A percentile compares a stretch with the other conserved stretches of the same genome.
Conservation (phyloP, 2,888 invertebrate genomes). For the Drosophila vallismaia region DNA sequence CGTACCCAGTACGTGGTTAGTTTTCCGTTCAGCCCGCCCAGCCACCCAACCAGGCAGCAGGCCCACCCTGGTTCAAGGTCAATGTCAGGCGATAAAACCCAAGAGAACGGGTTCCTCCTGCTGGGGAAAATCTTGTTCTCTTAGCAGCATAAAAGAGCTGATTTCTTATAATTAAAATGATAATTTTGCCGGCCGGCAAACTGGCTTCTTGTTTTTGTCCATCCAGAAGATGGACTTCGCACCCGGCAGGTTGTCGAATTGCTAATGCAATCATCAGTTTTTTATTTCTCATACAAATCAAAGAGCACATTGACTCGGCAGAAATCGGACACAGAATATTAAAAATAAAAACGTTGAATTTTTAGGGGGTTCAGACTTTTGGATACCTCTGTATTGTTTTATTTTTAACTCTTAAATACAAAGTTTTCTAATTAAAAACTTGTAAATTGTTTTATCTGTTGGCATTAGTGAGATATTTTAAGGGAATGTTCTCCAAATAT, state of each 20-base stretch:
- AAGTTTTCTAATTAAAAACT: neutral
- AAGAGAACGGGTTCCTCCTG: neutral
- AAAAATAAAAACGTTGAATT: neutral
- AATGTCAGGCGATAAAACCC: slow-evolving; percentile 52
- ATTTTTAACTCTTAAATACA: neutral
- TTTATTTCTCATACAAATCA: slow-evolving; percentile 31
- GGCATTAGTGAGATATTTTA: neutral
- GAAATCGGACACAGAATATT: neutral
- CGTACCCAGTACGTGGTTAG: slow-evolving; percentile 20
- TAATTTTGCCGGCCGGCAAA: slow-evolving; percentile 55
- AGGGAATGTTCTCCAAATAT: too few species aligned
- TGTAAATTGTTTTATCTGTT: neutral
- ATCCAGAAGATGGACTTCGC: slow-evolving; percentile 43
- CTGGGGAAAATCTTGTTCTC: neutral
- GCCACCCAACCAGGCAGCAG: neutral
- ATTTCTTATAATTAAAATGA: slow-evolving; percentile 6
- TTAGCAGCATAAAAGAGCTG: neutral
- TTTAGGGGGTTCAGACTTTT: neutral
- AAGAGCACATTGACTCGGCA: slow-evolving; percentile 30
- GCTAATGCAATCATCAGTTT: slow-evolving; percentile 50
- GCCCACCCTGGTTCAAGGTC: slow-evolving; percentile 54
- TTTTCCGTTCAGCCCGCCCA: slow-evolving; percentile 10
- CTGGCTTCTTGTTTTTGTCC: slow-evolving; percentile 11
- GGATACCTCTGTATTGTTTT: neutral
- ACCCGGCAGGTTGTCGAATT: slow-evolving; percentile 47